Base-by-base conservation (phyloP, 2,797 vertebrate species). In the Knipowitschia caucasica region DNA sequence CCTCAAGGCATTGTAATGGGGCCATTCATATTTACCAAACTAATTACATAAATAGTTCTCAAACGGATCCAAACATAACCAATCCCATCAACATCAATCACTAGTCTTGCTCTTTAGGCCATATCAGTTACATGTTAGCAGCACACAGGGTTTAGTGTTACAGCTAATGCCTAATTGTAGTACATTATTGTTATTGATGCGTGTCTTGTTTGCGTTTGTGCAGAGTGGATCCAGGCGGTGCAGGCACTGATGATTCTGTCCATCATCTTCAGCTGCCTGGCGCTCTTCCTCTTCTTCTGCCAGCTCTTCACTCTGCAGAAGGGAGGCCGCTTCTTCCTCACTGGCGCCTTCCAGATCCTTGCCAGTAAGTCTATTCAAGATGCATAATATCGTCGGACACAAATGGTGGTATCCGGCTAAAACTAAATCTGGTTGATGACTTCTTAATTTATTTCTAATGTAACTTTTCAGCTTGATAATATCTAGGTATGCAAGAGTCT, bases 251-350 rank as follows among this genome's bases (percentile, higher is more conserved):
- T 98, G 96, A 94, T 97, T 86, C 91, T 99, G 58, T 95, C 96
- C 55, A 88, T 98, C 80, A 93, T 99, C 93, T 99, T 98, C 92
- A 95, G 96, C 27, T 85, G 94, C 67, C 68, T 98, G 59, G 93
- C 96, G 12, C 86, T 99, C 81, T 91, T 98, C 88, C 90, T 96
- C 59, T 99, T 99, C 89, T 98, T 99, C 87, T 97, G 93, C 87
- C 96, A 99, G 87, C 95, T 99, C 69, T 98, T 99, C 86, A 97
- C 96, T 0, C 90, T 98, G 77, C 94, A 95, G 86, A 98, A 99
- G 80, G 96, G 96, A 0, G 96, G 96, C 53, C 88, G 96, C 25
- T 99, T 99, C 88, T 96, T 98, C 75, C 59, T 98, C 80, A 99
- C 96, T 2, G 96, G 96, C 72, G 72, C 93, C 77, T 99, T 99